Base-by-base conservation (phyloP, 2,113 vertebrate genomes). In the Mohoua ochrocephala region DNA sequence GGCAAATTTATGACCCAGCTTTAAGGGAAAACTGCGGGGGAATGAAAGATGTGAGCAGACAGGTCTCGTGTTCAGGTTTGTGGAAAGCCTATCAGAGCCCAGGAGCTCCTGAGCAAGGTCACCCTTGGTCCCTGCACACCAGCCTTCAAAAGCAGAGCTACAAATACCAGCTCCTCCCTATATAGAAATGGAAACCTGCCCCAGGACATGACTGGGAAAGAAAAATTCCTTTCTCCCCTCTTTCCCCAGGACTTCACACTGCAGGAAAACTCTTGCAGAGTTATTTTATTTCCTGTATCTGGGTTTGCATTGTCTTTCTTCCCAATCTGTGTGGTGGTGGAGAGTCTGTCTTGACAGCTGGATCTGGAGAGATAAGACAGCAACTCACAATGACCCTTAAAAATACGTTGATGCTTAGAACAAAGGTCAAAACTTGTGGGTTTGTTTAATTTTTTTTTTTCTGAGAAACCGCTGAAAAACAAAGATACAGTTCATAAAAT, bases 401-500 rank as follows among this genome's bases (percentile, higher is more conserved):
- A 95, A 92, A 39, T 56, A 27, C 16, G 13, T 56, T 56, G 52
- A 39, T 84, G 59, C 35, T 91, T 63, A 77, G 42, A 75, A 91
- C 19, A 63, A 86, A 94, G 86, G 71, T 93, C 91, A 92, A 47
- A 92, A 65, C 42, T 77, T 74, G 33, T 31, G 42, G 76, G 20
- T 68, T 77, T 90, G 71, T n/a, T 83, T 44, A 27, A 9, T 12
- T 73, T 49, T 45, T 71, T 45, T 71, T 86, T 83, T 67, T 45
- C 68, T 1, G 10, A 85, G 59, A 16, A 86, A 93, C 73, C 39
- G 52, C 73, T 81, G 80, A 84, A 91, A 97, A 95, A 81, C 73
- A 91, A 96, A 64, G 73, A 89, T 75, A 63, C 27, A 84, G 33
- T n/a, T 94, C 84, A 87, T 81, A 95, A 93, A 92, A 91, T 78